Evolutionary conservation across 2,797 vertebrate species (phyloP), one percentile per base, ranked within the genome.

Genomic region (Lutjanus campechanus): DNA sequence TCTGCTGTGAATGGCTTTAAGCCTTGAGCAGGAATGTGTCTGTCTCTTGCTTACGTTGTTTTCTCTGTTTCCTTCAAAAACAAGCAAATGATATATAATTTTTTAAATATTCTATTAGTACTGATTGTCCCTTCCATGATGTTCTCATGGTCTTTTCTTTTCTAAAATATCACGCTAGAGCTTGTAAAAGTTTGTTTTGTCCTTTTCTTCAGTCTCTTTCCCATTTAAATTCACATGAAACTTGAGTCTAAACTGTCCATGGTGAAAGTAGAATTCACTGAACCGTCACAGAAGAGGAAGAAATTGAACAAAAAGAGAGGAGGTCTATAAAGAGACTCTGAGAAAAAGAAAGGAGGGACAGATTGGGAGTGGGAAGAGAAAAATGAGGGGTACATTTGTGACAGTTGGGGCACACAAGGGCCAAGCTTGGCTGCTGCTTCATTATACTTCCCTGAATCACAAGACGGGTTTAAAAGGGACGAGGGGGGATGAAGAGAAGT

Each of bases 401-500:
- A 88, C 80, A 81, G 82, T 81, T 63, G 25, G 76, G 88, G 73
- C 84, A 77, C 70, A 76, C 80, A 76, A 81, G 73, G 59, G 78
- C 71, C 53, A 70, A 71, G 65, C 76, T 75, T 62, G 58, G 76
- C 77, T 73, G 79, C 79, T 77, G 85, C 65, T 85, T 90, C 84
- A 79, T 93, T 87, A 91, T 69, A 73, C 63, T 61, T 75, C 68
- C 51, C 73, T 66, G 71, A 70, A 71, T 64, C 22, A 63, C 54
- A 79, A 64, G 11, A 59, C 20, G 36, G 61, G 40, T 22, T 78
- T 71, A 46, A 66, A 79, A 58, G 40, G 67, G 72, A 77, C 22
- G 68, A 44, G 66, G 44, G 25, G 46, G 49, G 43, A 46, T 54
- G 40, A 36, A 16, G 17, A 56, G 7, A 50, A n/a, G 15, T 1